Evolutionary conservation across 2,888 invertebrate genomes (phyloP).

Genomic region (Prosopocoilus inquinatus): DNA sequence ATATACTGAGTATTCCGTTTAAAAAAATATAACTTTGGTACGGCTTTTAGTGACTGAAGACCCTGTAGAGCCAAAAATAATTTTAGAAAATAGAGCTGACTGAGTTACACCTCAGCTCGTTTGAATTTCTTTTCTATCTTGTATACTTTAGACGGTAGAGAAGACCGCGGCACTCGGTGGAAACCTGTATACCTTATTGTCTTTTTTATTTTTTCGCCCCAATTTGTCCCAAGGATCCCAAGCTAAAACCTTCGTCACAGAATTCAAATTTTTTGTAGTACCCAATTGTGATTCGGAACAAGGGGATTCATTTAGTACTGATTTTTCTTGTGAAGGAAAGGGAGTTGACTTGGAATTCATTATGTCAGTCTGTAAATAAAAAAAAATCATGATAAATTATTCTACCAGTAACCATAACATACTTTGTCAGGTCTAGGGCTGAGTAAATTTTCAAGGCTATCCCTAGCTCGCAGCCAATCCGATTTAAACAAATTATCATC

Average conservation of each 20-base stretch:
- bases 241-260: conserved; percentile 32
- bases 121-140: too few species aligned
- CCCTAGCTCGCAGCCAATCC: conserved; percentile 36
- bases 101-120: too few species aligned
- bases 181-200: conserved; percentile 40
- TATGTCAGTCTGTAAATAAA: conserved; percentile 21
- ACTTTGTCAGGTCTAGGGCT: conserved; percentile 33
- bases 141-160: conserved; percentile 1
- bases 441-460: conserved; percentile 41
- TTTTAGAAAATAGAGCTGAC: too few species aligned
- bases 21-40: too few species aligned
- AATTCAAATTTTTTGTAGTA: conserved; percentile 20
- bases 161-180: too few species aligned
- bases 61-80: too few species aligned
- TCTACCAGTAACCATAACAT: neutral
- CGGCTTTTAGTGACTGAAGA: too few species aligned
- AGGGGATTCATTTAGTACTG: conserved; percentile 23
- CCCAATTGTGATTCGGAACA: conserved; percentile 31
- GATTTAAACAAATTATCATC: conserved; percentile 27
- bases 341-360: conserved; percentile 28
- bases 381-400: neutral
- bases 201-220: conserved; percentile 40
- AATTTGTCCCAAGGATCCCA: conserved; percentile 45
- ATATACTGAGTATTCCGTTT: too few species aligned
- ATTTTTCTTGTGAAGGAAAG: conserved; percentile 26